Conservation (phyloP, 1,140 invertebrate genomes). For the Papilio aristodemus region DNA sequence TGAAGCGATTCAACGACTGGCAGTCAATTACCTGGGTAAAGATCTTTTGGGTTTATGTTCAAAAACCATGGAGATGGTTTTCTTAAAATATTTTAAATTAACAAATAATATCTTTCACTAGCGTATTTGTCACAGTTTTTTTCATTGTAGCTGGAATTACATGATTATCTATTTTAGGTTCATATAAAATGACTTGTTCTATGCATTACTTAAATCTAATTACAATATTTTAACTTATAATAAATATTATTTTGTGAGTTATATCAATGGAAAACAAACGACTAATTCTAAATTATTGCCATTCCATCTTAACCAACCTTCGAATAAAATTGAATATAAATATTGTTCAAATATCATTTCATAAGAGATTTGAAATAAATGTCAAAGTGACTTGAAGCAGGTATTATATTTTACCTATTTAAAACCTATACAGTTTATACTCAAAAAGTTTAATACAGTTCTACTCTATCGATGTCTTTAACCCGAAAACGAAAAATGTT, state of each 20-base stretch:
- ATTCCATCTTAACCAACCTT: too few relatives aligned
- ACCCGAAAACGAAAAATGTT: constrained; percentile 34
- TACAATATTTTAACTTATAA: too few relatives aligned
- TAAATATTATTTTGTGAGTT: too few relatives aligned
- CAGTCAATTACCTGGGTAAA: constrained; percentile 58
- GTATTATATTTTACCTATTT: neutral
- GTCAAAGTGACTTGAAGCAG: too few relatives aligned
- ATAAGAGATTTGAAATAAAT: neutral
- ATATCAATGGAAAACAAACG: too few relatives aligned
- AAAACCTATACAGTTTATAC: neutral
- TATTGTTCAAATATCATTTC: neutral
- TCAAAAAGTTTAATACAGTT: constrained; percentile 6
- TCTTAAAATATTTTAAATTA: neutral
- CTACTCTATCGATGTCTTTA: constrained; percentile 29
- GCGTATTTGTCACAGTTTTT: too few relatives aligned
- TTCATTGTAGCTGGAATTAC: neutral
- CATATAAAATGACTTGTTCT: too few relatives aligned
- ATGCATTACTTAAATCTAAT: too few relatives aligned
- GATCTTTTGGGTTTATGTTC: constrained; percentile 36
- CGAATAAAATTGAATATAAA: neutral
- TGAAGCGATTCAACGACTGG: constrained; percentile 50
- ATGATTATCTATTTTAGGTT: too few relatives aligned
- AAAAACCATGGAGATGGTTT: constrained; percentile 34
- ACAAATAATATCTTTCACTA: neutral
- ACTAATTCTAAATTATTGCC: too few relatives aligned